These are phyloP conservation scores for Oryzias sinensis DNA, from an alignment of 2,797 vertebrate species.

Conservation along the genomic window DNA sequence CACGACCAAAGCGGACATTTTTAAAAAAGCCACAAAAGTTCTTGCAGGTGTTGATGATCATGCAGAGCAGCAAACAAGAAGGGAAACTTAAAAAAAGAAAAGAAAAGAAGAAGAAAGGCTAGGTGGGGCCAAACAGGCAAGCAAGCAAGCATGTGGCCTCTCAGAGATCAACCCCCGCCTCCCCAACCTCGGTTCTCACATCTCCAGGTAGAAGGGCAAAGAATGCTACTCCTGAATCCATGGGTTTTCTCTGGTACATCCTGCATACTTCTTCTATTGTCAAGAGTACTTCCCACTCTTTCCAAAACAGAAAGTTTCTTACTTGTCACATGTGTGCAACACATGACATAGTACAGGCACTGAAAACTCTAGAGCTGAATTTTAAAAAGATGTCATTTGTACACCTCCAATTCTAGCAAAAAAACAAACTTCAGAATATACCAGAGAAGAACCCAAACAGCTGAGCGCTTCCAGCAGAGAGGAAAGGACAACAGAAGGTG, in stretches of 20 bases:
- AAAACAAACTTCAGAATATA: slow-evolving; percentile 28
- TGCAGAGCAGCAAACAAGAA: slow-evolving; percentile 58
- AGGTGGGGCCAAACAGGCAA: slow-evolving; percentile 55
- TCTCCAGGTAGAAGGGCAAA: slow-evolving; percentile 60
- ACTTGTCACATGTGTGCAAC: no score
- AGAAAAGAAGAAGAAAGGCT: slow-evolving; percentile 41
- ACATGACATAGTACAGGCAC: background rate
- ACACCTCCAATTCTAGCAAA: slow-evolving; percentile 17
- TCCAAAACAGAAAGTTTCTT: background rate
- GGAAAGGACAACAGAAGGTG: slow-evolving; percentile 59
- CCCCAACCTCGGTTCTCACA: slow-evolving; percentile 57
- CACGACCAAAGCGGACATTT: slow-evolving; percentile 50
- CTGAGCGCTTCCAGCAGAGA: slow-evolving; percentile 41
- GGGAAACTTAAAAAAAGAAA: slow-evolving; percentile 31
- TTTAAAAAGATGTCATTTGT: slow-evolving; percentile 21
- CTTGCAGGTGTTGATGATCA: slow-evolving; percentile 61
- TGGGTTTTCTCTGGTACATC: slow-evolving; percentile 53
- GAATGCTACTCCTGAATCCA: slow-evolving; percentile 49
- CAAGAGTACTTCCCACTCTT: background rate
- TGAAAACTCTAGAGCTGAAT: slow-evolving; percentile 20
- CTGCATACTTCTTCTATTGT: slow-evolving; percentile 9
- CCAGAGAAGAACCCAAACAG: slow-evolving; percentile 64
- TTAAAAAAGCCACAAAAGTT: slow-evolving; percentile 50
- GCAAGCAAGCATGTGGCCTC: slow-evolving; percentile 69
- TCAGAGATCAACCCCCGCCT: slow-evolving; percentile 62